phyloP scores from a whole-genome alignment of 2,888 invertebrate genomes.

The Ophion obscuratus region DNA sequence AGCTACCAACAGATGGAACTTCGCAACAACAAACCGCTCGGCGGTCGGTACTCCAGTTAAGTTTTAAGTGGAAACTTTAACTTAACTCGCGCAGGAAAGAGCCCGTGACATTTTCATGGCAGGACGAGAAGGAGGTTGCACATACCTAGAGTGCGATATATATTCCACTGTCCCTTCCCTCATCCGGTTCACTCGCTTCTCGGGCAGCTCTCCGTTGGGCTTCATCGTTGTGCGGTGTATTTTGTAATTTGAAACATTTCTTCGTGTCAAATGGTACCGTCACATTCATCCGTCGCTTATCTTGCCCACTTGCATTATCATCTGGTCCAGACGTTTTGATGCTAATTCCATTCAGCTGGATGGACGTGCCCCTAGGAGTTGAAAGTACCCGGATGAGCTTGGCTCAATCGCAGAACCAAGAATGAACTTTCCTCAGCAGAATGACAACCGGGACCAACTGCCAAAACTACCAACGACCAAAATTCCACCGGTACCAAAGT shows the following conservation, averaged over 20 bases:
- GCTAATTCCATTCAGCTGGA: conserved; percentile 33
- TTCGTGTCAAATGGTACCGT: conserved; percentile 30
- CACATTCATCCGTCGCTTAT: neutral
- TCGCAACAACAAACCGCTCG: conserved; percentile 65
- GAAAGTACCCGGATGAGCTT: conserved; percentile 4
- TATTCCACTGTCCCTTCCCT: neutral
- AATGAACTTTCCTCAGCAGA: conserved; percentile 17
- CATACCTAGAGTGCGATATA: conserved; percentile 21
- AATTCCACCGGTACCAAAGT: neutral
- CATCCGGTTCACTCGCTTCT: conserved; percentile 5
- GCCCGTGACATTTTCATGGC: conserved; percentile 65
- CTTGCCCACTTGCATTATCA: conserved; percentile 14
- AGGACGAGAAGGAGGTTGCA: conserved; percentile 15
- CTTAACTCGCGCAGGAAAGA: conserved; percentile 63
- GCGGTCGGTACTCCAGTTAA: conserved; percentile 64
- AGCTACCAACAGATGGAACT: conserved; percentile 64
- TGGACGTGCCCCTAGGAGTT: neutral
- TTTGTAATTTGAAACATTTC: conserved; percentile 45
- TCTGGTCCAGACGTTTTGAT: conserved; percentile 28
- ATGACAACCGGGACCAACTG: neutral
- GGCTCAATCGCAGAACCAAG: neutral
- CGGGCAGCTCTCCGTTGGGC: neutral
- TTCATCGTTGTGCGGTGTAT: conserved; percentile 8
- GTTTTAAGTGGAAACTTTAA: conserved; percentile 68
- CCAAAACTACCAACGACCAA: too few relatives aligned